Evolutionary conservation across 2,113 vertebrate species (phyloP), one percentile per base, ranked within the genome.

Genomic region (Bufo gargarizans): DNA sequence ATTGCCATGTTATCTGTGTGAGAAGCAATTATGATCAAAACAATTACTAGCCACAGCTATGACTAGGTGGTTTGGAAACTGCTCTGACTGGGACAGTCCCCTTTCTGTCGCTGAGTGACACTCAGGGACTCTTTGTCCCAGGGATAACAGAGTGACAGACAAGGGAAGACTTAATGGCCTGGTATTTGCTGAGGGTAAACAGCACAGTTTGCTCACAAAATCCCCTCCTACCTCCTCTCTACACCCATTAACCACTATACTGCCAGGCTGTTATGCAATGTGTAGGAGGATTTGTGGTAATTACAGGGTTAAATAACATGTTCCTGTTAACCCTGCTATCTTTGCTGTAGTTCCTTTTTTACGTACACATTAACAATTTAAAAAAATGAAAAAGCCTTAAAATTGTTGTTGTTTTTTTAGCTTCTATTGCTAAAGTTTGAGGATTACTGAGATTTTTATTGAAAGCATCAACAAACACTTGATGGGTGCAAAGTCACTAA

Each of bases 131-230:
- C 67, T 74, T 88, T 88, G 78, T 88, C 86, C 86, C 67, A 76
- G 59, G 86, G 67, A 88, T 82, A 67, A 82, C 43, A 82, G 45
- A 88, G 86, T 88, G 86, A 88, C 69, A 88, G 86, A 88, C 79
- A 59, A 88, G 79, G 67, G 86, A 88, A 63, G 78, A 72, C 79
- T 61, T 82, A 88, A 88, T 76, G 79, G 86, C 67, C 67, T 82
- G 71, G 79, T 88, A 82, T 88, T 82, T 88, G 79, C 86, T 72
- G 86, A 82, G 67, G 55, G 79, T 88, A 88, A 88, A 88, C 79
- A 82, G 67, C 45, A n/a, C 55, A 33, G 86, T 88, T 82, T 82
- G 67, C 69, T 82, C 43, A 82, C 79, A 76, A 88, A 88, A 88
- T 88, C 63, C 86, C 78, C 77, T 88, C 86, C 86, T 74, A 82